Evolutionary conservation across 2,113 vertebrate genomes (phyloP).

Genomic region (Sus scrofa): DNA sequence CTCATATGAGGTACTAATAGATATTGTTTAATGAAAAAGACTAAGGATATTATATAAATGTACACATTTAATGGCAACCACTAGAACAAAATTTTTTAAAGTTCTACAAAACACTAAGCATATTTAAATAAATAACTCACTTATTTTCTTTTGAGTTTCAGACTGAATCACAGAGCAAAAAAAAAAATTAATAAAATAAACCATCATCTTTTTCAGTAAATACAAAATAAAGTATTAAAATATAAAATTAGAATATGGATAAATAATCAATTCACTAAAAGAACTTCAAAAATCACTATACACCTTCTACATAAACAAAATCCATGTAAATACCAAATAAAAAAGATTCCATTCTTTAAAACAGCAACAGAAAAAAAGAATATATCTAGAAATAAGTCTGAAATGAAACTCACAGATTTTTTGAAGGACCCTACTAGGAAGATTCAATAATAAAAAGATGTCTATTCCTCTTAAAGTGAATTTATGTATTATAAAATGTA

Average conservation of each 20-base stretch:
- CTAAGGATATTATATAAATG: background rate
- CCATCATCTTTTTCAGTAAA: background rate
- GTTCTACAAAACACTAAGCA: background rate
- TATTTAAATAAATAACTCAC: slow-evolving; percentile 33
- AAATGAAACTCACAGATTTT: background rate
- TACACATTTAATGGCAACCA: background rate
- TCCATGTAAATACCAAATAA: background rate
- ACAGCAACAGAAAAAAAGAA: background rate
- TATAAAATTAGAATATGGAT: slow-evolving; percentile 20
- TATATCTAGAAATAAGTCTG: slow-evolving; percentile 15
- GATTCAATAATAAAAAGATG: slow-evolving; percentile 11
- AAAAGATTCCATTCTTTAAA: background rate
- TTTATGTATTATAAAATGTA: slow-evolving; percentile 11
- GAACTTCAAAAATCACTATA: slow-evolving; percentile 30
- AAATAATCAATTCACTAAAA: background rate
- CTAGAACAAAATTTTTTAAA: background rate
- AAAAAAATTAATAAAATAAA: background rate
- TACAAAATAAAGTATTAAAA: slow-evolving; percentile 18
- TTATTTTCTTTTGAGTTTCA: background rate
- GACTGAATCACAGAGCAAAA: background rate
- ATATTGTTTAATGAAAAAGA: background rate
- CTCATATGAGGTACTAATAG: background rate
- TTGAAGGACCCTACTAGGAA: background rate
- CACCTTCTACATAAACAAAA: background rate
- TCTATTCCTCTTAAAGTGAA: background rate